Base-by-base conservation (phyloP, 2,113 vertebrate genomes). In the Lepisosteus oculatus region DNA sequence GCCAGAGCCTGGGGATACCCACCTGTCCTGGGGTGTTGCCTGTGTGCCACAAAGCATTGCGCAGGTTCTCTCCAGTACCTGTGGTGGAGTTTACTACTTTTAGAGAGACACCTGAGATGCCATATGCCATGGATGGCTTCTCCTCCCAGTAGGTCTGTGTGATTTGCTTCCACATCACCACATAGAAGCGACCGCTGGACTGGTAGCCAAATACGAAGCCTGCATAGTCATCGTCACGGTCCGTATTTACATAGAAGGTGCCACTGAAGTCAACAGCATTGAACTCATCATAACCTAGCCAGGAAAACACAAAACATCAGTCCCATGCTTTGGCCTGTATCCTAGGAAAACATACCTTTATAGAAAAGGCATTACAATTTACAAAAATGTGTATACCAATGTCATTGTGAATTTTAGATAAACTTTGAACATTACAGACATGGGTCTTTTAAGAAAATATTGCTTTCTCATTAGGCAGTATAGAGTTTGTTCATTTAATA, bases 111-210 rank as follows among this genome's bases (percentile, higher is more conserved):
- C 97, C 97, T 0, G 97, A 97, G 79, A 98, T 96, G 68, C 97
- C 97, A 2, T 99, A 96, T 0, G 97, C 97, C 68, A 94, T 94
- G 6, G 97, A 97, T 61, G 97, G 97, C 77, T 96, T 93, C 74
- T 97, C 93, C 65, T 99, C 97, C 97, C 97, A 99, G 83, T 99
- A 99, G 0, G 97, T 99, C 91, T 99, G 97, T 2, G 97, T 98
- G 76, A 98, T 95, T 85, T 99, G 97, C 81, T 99, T 99, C 97
- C 97, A 99, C 97, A 99, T 99, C 5, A 98, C 92, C 51, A 98
- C 97, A 0, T 99, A 99, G 80, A 99, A 99, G 2, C 96, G 94
- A 55, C 92, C 94, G 76, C 97, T 99, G 7, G 97, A 99, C 88
- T 99, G 97, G 86, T 98, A 99, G 78, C 96, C 95, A 3, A 98